A percentile compares a stretch with the other conserved stretches of the same genome.
These are phyloP conservation scores for Anthopleura sola DNA, from an alignment of 64 coral and sea anemone species.

Conservation along the genomic window DNA sequence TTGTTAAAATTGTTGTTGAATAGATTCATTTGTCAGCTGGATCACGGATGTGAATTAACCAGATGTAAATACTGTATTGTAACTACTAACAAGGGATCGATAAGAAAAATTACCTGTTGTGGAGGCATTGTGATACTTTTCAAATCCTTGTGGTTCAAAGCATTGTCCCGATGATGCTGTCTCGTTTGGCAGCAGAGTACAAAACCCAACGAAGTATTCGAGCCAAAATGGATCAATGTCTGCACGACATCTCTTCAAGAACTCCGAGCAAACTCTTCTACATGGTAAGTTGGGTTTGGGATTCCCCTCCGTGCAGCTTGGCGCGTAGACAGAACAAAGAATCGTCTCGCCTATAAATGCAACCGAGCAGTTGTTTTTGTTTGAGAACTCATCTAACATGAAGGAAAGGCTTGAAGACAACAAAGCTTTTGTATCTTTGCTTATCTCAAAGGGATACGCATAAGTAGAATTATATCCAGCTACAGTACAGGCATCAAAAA, in stretches of 20 bases:
- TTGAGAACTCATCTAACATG: neutral
- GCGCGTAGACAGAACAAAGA: neutral
- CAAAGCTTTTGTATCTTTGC: neutral
- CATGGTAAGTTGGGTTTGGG: neutral
- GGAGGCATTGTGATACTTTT: neutral
- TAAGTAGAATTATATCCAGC: constrained; percentile 16
- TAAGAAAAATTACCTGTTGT: neutral
- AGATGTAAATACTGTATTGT: no score
- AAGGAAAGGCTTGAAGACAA: neutral
- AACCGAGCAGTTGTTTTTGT: constrained; percentile 14
- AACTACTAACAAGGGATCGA: no score
- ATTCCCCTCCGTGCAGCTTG: neutral
- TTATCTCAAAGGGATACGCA: neutral
- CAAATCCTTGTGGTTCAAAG: constrained; percentile 1
- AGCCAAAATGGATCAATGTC: constrained; percentile 12
- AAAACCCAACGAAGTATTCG: neutral
- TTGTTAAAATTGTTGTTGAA: no score
- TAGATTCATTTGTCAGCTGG: no score
- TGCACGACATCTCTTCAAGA: constrained; percentile 16
- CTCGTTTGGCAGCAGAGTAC: neutral
- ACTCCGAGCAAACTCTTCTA: constrained; percentile 16
- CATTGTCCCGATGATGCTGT: constrained; percentile 4
- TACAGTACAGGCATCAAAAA: neutral
- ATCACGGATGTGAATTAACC: no score
- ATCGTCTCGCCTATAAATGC: neutral